A percentile compares a stretch with the other conserved stretches of the same genome.
phyloP scores from a whole-genome alignment of 2,888 invertebrate species.

The Pandemis heparana region DNA sequence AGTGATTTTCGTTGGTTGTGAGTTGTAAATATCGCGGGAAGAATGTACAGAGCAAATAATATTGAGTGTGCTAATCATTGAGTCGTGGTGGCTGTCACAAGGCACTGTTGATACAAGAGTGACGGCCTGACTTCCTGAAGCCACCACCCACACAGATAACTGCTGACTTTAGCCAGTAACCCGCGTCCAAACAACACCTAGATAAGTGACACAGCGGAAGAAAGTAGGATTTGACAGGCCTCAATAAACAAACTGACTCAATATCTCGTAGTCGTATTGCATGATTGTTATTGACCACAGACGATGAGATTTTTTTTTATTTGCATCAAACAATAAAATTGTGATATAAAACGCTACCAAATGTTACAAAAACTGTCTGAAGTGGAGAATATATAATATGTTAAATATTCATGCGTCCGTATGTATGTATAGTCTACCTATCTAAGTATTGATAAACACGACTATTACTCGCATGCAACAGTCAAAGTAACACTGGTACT shows the following conservation, averaged over 20 bases:
- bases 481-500: background rate
- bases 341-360: background rate
- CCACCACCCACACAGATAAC: conserved; percentile 26
- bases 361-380: too few relatives aligned
- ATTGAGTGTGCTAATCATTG: conserved; percentile 37
- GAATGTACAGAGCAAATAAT: conserved; percentile 31
- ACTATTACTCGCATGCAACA: too few relatives aligned
- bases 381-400: too few relatives aligned
- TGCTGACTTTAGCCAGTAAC: conserved; percentile 21
- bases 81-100: conserved; percentile 38
- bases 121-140: conserved; percentile 34
- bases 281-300: background rate
- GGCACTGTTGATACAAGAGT: conserved; percentile 35
- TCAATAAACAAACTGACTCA: background rate
- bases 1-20: conserved; percentile 25
- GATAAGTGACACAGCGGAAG: conserved; percentile 12
- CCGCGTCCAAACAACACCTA: conserved; percentile 2
- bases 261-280: background rate
- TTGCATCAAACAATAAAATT: too few relatives aligned
- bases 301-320: background rate
- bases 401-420: too few relatives aligned
- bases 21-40: conserved; percentile 31
- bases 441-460: too few relatives aligned
- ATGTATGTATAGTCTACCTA: too few relatives aligned
- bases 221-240: conserved; percentile 10